Evolutionary conservation across 2,113 vertebrate species (phyloP), one percentile per base, ranked within the genome.

Genomic region (Cichladusa arquata): DNA sequence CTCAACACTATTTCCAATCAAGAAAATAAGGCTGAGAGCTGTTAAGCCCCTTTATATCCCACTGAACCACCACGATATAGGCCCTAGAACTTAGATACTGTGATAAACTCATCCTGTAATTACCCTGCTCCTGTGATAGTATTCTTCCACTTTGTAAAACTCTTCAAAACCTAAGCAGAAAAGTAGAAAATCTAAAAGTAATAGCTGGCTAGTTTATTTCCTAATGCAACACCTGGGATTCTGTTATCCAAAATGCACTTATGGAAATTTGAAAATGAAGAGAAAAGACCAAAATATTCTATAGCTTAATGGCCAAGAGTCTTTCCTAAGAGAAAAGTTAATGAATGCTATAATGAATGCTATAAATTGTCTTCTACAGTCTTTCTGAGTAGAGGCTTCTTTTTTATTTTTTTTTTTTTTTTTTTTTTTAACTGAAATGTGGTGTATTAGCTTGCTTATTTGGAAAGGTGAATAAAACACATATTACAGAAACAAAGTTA

Each of bases 361-460:
- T 19, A 26, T 51, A 79, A 82, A 34, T 9, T 84, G 6, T 58
- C n/a, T 77, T 36, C 31, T 57, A 28, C 1, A 44, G 5, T 42
- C 20, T 51, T 86, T 57, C 16, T 65, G 26, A 81, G 22, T 61
- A 19, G 5, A 50, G 4, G 2, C 14, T 42, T 29, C 1, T 36
- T 15, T 36, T 20, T 44, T 44, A 2, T 44, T 44, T 42, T 5
- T 42, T 42, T 44, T 44, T 44, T 44, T 44, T 8, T 44, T 44
- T 45, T 38, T 29, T 4, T 17, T 28, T 36, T 57, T 5, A 4
- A 14, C 22, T 40, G 33, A 33, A 70, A n/a, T 31, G 22, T 20
- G 28, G 7, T 57, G 0, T 12, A 36, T 44, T 44, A 40, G 0
- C 4, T 64, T 45, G 2, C 5, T 72, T 42, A 48, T 25, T 28